Conservation (phyloP, 2,888 invertebrate genomes). For the Petrolisthes manimaculis region DNA sequence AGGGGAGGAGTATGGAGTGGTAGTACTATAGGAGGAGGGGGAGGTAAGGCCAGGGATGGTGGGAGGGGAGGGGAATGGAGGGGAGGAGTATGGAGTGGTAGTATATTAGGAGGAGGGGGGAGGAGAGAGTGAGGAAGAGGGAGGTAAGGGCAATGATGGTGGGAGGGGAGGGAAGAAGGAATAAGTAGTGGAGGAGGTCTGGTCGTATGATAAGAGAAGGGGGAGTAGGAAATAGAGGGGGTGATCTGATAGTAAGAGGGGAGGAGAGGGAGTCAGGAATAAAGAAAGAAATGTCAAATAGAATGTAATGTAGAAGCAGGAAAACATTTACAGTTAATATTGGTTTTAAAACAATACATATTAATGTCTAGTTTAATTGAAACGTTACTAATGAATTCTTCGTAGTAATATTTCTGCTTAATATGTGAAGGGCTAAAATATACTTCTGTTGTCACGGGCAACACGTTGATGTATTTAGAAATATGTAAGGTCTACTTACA, state of each 20-base stretch:
- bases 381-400: too few relatives aligned
- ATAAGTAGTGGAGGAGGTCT: background rate
- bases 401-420: too few relatives aligned
- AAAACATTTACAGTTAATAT: too few relatives aligned
- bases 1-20: background rate
- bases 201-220: background rate
- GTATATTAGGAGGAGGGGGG: background rate
- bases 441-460: too few relatives aligned
- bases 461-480: too few relatives aligned
- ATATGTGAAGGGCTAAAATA: too few relatives aligned
- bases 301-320: too few relatives aligned
- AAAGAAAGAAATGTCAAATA: too few relatives aligned
- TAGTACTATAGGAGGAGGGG: background rate
- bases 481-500: too few relatives aligned
- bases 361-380: too few relatives aligned
- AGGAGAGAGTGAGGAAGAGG: background rate
- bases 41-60: background rate
- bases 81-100: background rate
- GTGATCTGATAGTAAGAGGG: background rate
- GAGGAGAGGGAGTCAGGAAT: background rate
- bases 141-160: background rate
- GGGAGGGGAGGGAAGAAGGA: slow-evolving; percentile 2
- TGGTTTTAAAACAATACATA: too few relatives aligned
- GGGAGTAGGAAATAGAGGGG: background rate
- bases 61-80: background rate